phyloP scores from a whole-genome alignment of 2,888 invertebrate species.

The Perithous albicinctus region DNA sequence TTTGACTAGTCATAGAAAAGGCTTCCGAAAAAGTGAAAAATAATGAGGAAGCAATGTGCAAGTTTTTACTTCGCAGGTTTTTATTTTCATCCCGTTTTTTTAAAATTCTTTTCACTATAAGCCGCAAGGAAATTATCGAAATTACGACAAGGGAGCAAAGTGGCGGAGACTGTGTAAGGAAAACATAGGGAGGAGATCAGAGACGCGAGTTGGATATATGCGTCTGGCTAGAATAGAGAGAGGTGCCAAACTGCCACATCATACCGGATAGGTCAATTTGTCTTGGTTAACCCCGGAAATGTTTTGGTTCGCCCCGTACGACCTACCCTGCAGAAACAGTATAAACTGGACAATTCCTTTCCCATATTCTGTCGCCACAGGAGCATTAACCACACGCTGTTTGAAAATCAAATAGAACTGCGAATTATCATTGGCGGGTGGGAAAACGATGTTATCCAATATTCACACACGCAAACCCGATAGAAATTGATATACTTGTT shows the following conservation, averaged over 20 bases:
- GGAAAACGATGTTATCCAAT: neutral
- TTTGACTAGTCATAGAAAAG: too few species aligned
- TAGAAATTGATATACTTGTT: too few species aligned
- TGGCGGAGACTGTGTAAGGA: conserved; percentile 18
- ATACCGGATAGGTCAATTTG: conserved; percentile 67
- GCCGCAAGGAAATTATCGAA: neutral
- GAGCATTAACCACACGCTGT: neutral
- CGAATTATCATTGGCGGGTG: neutral
- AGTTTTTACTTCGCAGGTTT: too few species aligned
- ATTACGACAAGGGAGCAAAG: conserved; percentile 5
- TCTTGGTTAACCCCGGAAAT: conserved; percentile 71
- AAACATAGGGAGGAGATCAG: conserved; percentile 29
- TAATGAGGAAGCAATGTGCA: too few species aligned
- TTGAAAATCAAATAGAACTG: conserved; percentile 16
- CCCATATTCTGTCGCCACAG: conserved; percentile 16
- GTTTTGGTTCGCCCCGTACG: conserved; percentile 46
- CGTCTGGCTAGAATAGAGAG: conserved; percentile 43
- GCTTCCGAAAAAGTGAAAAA: too few species aligned
- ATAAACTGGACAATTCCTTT: conserved; percentile 36
- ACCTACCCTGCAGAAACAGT: conserved; percentile 19
- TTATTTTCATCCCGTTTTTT: too few species aligned
- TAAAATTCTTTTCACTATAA: neutral
- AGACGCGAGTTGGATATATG: conserved; percentile 28
- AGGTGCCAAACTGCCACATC: conserved; percentile 54
- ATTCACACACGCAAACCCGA: neutral